These are phyloP conservation scores for Cyclophora punctaria DNA, from an alignment of 2,888 invertebrate genomes.

Conservation along the genomic window DNA sequence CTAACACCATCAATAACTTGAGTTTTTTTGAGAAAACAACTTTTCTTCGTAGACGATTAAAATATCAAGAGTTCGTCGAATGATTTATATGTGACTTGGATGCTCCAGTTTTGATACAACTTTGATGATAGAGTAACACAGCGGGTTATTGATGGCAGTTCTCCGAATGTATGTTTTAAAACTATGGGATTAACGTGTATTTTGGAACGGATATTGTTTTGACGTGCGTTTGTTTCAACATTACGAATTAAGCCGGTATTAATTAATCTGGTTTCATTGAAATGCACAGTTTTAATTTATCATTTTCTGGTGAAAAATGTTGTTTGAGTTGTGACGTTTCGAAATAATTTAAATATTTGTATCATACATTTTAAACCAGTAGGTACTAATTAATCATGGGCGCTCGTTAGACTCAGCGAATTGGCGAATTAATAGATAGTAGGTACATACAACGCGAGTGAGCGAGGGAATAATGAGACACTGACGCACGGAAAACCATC, in stretches of 20 bases:
- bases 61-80: conserved; percentile 5
- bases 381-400: no score
- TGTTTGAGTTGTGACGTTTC: not conserved
- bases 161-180: conserved; percentile 3
- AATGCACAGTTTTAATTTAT: not conserved
- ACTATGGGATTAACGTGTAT: not conserved
- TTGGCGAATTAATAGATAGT: no score
- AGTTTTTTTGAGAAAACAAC: conserved; percentile 3
- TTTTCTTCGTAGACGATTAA: conserved; percentile 10
- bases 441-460: no score
- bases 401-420: no score
- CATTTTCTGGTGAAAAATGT: not conserved
- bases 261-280: no score
- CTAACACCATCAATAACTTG: not conserved
- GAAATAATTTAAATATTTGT: not conserved
- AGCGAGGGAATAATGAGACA: no score
- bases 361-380: not conserved
- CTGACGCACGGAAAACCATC: no score
- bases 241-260: no score
- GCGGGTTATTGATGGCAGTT: not conserved
- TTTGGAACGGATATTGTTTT: not conserved
- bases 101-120: conserved; percentile 6
- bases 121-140: conserved; percentile 8
- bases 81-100: conserved; percentile 9
- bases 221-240: no score